phyloP scores from a whole-genome alignment of 1,140 invertebrate genomes.

The Aricia agestis region DNA sequence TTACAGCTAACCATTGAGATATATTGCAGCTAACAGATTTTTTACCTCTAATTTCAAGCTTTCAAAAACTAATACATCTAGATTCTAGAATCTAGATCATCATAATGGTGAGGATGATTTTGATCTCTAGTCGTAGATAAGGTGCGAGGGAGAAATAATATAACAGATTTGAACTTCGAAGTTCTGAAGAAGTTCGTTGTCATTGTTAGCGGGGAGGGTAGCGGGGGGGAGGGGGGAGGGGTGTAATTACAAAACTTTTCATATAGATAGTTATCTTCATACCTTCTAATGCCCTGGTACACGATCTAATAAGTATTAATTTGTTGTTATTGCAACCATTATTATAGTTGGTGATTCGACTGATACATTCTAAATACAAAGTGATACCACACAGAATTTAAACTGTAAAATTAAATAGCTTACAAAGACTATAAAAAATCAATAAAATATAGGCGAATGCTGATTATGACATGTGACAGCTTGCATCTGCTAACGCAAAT shows the following conservation, averaged over 20 bases:
- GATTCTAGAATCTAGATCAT: no score
- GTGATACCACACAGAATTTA: background rate
- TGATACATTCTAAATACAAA: background rate
- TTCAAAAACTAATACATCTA: no score
- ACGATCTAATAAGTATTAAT: background rate
- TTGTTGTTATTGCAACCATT: background rate
- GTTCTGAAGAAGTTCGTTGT: background rate
- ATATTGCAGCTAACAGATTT: no score
- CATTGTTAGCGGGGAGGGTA: background rate
- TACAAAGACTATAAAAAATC: background rate
- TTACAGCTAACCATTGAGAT: no score
- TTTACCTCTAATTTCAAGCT: no score
- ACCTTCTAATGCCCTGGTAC: background rate
- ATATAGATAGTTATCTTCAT: constrained; percentile 2
- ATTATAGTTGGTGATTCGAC: background rate
- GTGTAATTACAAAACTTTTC: constrained; percentile 4
- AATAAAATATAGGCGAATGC: background rate
- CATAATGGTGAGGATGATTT: background rate
- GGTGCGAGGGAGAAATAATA: background rate
- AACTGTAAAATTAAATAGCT: background rate
- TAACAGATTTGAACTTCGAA: background rate
- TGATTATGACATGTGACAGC: background rate
- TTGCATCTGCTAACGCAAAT: background rate
- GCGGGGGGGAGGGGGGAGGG: background rate
- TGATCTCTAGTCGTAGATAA: no score